Evolutionary conservation across 1,140 invertebrate genomes (phyloP).

Genomic region (Bombus cullumanus): DNA sequence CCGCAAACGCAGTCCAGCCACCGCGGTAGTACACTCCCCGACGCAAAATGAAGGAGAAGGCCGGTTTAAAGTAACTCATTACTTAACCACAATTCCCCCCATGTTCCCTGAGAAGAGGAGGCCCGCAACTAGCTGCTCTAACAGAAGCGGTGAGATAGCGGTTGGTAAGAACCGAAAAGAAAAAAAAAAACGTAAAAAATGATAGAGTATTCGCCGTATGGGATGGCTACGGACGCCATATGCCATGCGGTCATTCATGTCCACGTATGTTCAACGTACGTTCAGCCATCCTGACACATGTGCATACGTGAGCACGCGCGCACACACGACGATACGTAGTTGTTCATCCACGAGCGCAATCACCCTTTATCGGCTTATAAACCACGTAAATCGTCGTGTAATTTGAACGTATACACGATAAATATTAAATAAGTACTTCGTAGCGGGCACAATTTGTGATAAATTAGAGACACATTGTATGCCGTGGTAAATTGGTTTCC

Average conservation of each 20-base stretch:
- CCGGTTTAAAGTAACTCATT: slow-evolving; percentile 32
- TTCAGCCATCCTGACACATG: slow-evolving; percentile 13
- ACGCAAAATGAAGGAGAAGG: neutral
- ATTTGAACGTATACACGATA: slow-evolving; percentile 7
- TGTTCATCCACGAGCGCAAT: slow-evolving; percentile 25
- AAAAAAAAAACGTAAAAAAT: neutral
- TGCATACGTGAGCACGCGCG: neutral
- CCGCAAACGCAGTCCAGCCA: neutral
- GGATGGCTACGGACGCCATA: slow-evolving; percentile 49
- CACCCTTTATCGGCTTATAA: slow-evolving; percentile 36
- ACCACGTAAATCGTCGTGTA: slow-evolving; percentile 17
- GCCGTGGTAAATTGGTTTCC: neutral
- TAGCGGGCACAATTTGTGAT: neutral
- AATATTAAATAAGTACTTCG: slow-evolving; percentile 22
- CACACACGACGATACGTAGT: slow-evolving; percentile 25
- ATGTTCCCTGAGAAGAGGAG: neutral
- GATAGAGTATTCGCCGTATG: slow-evolving; percentile 21
- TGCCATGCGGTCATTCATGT: slow-evolving; percentile 60
- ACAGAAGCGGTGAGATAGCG: slow-evolving; percentile 1
- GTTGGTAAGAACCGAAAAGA: neutral
- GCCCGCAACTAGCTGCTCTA: neutral
- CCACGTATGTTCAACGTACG: slow-evolving; percentile 48
- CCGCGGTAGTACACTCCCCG: neutral
- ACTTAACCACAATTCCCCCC: slow-evolving; percentile 17
- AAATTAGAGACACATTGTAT: slow-evolving; percentile 12